Base-by-base conservation (phyloP, 2,888 invertebrate species). In the Xestia c-nigrum region DNA sequence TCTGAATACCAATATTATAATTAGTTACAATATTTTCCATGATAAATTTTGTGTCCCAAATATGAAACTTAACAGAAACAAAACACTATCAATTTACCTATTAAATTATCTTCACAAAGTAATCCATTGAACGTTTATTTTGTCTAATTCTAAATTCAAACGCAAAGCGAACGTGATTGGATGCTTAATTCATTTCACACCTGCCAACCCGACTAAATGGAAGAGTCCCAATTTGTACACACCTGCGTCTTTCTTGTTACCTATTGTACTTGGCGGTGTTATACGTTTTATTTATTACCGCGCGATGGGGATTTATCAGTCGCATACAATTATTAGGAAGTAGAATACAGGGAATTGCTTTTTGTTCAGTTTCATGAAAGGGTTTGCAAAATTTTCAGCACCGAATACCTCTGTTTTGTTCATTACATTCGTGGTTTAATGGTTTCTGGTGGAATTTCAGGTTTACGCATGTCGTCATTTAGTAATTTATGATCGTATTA, bases 171-270 rank as follows among this genome's bases (percentile, higher is more conserved):
- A 78, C 85, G 88, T 84, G 87, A 88, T 88, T 87, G 84, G 80
- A 61, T 70, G 78, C 57, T 81, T 85, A 85, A 88, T 89, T 84
- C 80, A 74, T 82, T 86, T 89, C 76, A 87, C 84, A 88, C 78
- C 81, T 86, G 87, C 66, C 80, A 72, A 85, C 70, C 74, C 76
- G 57, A 66, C 79, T 74, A 84, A 87, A 83, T 81, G 68, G 59
- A 76, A 79, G 52, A 72, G 81, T 78, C 78, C 43, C 78, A 72
- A 79, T 83, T 88, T 80, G 65, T 84, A 69, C 71, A 78, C 74
- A 70, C 24, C 68, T 71, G 70, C 69, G 74, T 40, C 43, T 76
- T 55, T 57, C 52, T 66, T 61, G 71, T 73, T 66, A 64, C 68
- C 78, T 57, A 71, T 75, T 72, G 70, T 79, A 75, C 68, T 84